These are phyloP conservation scores for Natrix natrix DNA, from an alignment of 2,797 vertebrate species.

Conservation along the genomic window DNA sequence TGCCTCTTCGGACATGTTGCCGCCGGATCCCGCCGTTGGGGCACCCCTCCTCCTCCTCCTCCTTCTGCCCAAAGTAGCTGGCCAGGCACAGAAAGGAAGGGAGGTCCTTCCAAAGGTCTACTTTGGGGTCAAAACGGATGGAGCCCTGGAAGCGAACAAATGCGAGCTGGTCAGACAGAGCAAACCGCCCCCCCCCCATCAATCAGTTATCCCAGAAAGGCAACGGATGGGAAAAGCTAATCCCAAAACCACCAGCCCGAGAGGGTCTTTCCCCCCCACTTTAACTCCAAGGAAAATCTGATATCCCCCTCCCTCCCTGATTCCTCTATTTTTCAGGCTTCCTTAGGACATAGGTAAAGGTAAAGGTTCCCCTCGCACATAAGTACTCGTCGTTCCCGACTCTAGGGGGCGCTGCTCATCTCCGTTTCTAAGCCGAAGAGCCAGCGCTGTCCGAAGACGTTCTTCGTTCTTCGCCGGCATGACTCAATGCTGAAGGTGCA, in stretches of 20 bases:
- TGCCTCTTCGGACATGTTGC: slow-evolving; percentile 74
- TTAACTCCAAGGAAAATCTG: not conserved
- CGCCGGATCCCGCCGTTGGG: not conserved
- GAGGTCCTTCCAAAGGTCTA: not conserved
- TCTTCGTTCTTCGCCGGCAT: no score
- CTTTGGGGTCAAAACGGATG: not conserved
- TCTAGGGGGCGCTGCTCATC: no score
- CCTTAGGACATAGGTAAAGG: no score
- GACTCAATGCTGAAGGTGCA: no score
- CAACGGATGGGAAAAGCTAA: not conserved
- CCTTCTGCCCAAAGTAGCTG: not conserved
- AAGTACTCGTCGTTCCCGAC: no score
- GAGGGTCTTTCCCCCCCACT: not conserved
- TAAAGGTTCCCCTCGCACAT: no score
- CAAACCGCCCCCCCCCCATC: not conserved
- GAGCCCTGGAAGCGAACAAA: not conserved
- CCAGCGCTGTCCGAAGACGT: no score
- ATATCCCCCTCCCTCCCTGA: rapidly evolving
- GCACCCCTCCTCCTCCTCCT: not conserved
- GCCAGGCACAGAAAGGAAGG: no score
- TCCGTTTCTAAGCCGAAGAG: no score
- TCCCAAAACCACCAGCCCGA: not conserved
- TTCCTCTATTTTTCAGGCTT: not conserved
- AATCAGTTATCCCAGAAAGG: not conserved
- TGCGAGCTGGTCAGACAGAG: not conserved